Conservation (phyloP, 2,113 vertebrate species). For the Thamnophis sirtalis region DNA sequence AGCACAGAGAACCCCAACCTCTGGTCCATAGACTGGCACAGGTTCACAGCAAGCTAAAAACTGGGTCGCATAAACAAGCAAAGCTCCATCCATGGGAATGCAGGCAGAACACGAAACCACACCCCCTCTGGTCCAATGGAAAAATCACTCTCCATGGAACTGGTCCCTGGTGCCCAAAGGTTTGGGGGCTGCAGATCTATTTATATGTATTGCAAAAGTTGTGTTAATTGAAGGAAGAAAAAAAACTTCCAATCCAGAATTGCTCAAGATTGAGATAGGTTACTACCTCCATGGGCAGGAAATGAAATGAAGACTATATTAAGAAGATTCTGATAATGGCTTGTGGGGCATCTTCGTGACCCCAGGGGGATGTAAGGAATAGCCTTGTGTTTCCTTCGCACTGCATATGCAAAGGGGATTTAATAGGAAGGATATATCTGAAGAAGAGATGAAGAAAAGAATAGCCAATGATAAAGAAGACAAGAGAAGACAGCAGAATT, state of each 20-base stretch:
- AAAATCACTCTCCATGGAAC: too few relatives aligned
- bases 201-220: not conserved
- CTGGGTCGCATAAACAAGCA: too few relatives aligned
- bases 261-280: not conserved
- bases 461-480: not conserved
- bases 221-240: not conserved
- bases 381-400: not conserved
- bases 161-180: too few relatives aligned
- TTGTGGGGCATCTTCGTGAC: not conserved
- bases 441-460: not conserved
- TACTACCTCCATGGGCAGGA: not conserved
- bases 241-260: not conserved
- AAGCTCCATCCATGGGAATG: too few relatives aligned
- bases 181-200: not conserved
- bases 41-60: too few relatives aligned
- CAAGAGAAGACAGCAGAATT: not conserved
- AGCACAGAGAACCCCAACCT: too few relatives aligned
- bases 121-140: rapidly evolving
- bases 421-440: not conserved
- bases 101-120: too few relatives aligned
- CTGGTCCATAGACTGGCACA: too few relatives aligned
- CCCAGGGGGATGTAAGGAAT: not conserved
- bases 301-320: not conserved
- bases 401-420: not conserved
- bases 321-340: not conserved